Evolutionary conservation across 2,888 invertebrate genomes (phyloP).

Genomic region (Sicus ferrugineus): DNA sequence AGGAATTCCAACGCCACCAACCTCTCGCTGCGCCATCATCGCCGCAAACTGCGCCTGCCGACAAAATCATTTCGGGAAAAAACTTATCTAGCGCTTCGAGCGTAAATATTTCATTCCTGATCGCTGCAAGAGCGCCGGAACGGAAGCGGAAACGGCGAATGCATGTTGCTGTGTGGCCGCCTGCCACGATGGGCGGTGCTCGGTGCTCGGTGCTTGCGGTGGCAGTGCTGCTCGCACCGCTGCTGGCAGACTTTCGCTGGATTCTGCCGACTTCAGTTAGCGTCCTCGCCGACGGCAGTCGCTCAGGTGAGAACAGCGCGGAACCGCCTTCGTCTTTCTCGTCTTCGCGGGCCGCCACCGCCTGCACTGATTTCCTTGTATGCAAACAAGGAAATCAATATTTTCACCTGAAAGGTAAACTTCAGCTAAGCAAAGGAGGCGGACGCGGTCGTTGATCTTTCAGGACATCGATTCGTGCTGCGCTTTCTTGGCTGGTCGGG

Average conservation of each 20-base stretch:
- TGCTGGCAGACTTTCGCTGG: not conserved
- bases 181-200: conserved; percentile 26
- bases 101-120: conserved; percentile 47
- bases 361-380: not conserved
- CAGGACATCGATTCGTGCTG: not conserved
- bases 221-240: not conserved
- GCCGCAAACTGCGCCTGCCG: not conserved
- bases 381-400: conserved; percentile 28
- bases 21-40: not conserved
- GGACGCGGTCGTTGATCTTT: conserved; percentile 25
- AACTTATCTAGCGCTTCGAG: conserved; percentile 46
- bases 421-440: not conserved
- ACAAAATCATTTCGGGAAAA: conserved; percentile 44
- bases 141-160: conserved; percentile 46
- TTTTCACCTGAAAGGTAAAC: conserved; percentile 10
- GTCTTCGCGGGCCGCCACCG: not conserved
- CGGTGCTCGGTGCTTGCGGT: conserved; percentile 9
- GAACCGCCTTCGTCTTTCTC: not conserved
- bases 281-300: not conserved
- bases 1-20: not conserved
- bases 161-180: conserved; percentile 44
- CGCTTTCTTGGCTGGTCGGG: not conserved
- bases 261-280: no score
- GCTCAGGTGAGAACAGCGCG: conserved; percentile 1
- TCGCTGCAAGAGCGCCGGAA: conserved; percentile 30